Percentiles rank a stretch among this genome's conserved stretches.
Evolutionary conservation across 1,140 invertebrate genomes (phyloP).

Genomic region (Scaptomyza montana): DNA sequence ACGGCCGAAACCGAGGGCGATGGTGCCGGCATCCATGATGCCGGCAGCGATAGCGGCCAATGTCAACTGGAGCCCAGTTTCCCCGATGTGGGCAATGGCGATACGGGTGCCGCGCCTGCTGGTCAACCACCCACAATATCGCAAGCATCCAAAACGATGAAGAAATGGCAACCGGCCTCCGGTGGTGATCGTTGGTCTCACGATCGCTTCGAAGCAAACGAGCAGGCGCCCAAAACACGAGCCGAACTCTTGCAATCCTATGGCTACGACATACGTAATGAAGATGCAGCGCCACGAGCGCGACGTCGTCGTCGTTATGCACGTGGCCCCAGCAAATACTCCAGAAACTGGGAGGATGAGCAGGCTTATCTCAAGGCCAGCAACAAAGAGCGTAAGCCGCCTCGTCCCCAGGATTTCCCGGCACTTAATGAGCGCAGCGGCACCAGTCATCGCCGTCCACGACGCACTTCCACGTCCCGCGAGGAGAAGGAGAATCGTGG

Average conservation of each 20-base stretch:
- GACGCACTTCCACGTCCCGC: conserved; percentile 43
- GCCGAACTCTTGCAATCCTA: conserved; percentile 95
- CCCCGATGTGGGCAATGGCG: conserved; percentile 52
- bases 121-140: conserved; percentile 67
- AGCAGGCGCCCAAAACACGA: conserved; percentile 92
- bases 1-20: conserved; percentile 87
- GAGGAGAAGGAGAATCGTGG: conserved; percentile 81
- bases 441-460: conserved; percentile 43
- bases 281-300: conserved; percentile 95
- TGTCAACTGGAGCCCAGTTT: conserved; percentile 32
- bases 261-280: conserved; percentile 97
- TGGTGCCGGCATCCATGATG: conserved; percentile 17
- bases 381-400: conserved; percentile 72
- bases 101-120: conserved; percentile 35
- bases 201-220: conserved; percentile 92
- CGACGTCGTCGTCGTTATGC: conserved; percentile 93
- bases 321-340: conserved; percentile 95
- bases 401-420: conserved; percentile 83
- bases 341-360: conserved; percentile 95
- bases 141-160: conserved; percentile 83
- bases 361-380: conserved; percentile 89
- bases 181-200: conserved; percentile 91
- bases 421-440: conserved; percentile 72
- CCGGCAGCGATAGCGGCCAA: conserved; percentile 40
- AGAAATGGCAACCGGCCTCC: conserved; percentile 84